Percentiles rank a stretch among this genome's conserved stretches.
These are phyloP conservation scores for Asarcornis scutulata DNA, from an alignment of 2,113 vertebrate genomes.

Conservation along the genomic window DNA sequence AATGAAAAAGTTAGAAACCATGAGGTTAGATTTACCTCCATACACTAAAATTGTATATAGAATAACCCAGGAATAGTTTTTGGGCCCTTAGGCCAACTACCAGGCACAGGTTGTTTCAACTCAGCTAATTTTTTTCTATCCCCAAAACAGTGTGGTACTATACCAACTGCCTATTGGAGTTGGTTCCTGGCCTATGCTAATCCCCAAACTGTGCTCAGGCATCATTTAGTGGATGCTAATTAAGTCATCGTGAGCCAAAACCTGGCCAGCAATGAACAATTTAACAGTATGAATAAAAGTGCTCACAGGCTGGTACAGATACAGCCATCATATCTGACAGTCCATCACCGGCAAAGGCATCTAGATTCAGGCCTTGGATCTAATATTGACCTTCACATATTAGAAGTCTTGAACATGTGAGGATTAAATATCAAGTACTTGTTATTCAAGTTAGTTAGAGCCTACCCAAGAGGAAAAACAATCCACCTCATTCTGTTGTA, in stretches of 20 bases:
- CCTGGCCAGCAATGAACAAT: accelerated
- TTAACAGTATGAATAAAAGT: accelerated
- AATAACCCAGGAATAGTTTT: neutral
- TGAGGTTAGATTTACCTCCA: neutral
- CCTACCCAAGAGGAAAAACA: neutral
- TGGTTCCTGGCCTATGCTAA: neutral
- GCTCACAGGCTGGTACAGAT: neutral
- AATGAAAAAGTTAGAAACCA: neutral
- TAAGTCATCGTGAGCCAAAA: neutral
- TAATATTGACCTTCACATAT: neutral
- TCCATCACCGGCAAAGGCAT: neutral
- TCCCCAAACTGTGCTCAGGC: neutral
- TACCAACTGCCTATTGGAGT: accelerated
- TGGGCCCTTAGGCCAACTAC: neutral
- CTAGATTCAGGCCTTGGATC: neutral
- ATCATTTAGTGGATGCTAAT: neutral
- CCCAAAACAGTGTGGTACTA: neutral
- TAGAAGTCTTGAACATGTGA: neutral
- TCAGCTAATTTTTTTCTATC: neutral
- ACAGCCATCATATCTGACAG: neutral
- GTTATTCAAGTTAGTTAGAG: neutral
- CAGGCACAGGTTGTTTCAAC: neutral
- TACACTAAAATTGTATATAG: neutral
- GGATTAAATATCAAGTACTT: neutral
- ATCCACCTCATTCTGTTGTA: neutral